Base-by-base conservation (phyloP, 30 jellyfish, hydroid and myxozoan species). In the Aurelia coerulea region DNA sequence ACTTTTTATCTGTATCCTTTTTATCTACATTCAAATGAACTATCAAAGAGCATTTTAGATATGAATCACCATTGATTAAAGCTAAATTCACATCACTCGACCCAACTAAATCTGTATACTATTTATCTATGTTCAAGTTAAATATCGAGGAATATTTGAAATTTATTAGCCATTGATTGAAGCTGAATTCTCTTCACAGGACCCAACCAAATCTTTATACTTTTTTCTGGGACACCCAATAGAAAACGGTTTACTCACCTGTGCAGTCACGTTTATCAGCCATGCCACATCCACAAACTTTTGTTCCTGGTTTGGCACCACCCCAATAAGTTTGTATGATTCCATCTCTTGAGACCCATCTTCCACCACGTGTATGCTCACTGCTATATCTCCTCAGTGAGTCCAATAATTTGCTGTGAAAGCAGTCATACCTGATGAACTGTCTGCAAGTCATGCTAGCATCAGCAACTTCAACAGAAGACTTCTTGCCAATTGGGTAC, bases 291-390 rank as follows among this genome's bases (percentile, higher is more conserved):
- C 90, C 93, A 62, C 99, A 95, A 65, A 78, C 87, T 69, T 85
- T 88, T 0, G 96, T 76, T 5, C 95, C 97, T 6, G 97, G 96
- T 35, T 88, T 54, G 11, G 99, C 96, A 14, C 98, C 99, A 31
- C 99, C 99, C 99, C 99, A 95, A 77, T 85, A 95, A 23, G 96
- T 80, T 68, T 95, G 99, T 9, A 88, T 64, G 58, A 58, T 65
- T 2, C 91, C 91, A 52, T 87, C 88, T 46, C 97, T 63, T 14
- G 98, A 90, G 0, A 64, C 84, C 99, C 99, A 95, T 50, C 99
- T 78, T 29, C 90, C 99, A 7, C 99, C 99, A 0, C 87, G 86
- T 7, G 80, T 78, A 68, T 90, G 94, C 79, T 70, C 97, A 56
- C 76, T 74, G 73, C 83, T 34, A 33, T 74, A 85, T 46, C 96